phyloP scores from a whole-genome alignment of 2,113 vertebrate genomes.

The Hemibagrus wyckioides region DNA sequence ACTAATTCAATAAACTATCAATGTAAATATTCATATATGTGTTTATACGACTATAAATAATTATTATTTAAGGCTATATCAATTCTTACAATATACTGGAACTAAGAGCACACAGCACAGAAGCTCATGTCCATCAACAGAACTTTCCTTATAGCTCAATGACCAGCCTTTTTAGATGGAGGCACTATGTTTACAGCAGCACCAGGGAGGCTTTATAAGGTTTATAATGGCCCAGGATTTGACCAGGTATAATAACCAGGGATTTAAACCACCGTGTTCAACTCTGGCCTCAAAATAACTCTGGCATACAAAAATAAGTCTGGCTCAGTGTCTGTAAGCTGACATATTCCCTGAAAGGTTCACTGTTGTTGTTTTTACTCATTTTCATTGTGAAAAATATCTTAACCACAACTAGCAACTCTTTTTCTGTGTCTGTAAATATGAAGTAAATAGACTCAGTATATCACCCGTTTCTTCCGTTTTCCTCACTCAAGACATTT shows the following conservation, averaged over 20 bases:
- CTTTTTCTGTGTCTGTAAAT: background rate
- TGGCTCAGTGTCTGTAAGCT: background rate
- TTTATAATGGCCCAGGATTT: background rate
- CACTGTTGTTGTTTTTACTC: background rate
- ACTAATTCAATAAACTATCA: background rate
- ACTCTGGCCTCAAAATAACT: background rate
- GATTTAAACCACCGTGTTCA: background rate
- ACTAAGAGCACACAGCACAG: background rate
- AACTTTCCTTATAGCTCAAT: background rate
- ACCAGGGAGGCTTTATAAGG: background rate
- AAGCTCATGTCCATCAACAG: background rate
- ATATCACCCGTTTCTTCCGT: background rate
- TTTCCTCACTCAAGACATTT: background rate
- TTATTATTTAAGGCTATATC: background rate
- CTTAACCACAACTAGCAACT: too few species aligned
- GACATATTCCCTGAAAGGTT: background rate
- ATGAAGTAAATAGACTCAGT: background rate
- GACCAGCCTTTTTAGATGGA: background rate
- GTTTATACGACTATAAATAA: background rate
- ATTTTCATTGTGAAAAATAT: constrained; percentile 1
- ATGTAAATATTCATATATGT: background rate
- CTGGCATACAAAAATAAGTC: background rate
- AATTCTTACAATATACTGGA: background rate
- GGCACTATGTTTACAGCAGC: background rate
- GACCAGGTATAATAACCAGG: background rate